A percentile compares a stretch with the other conserved stretches of the same genome.
Conservation (phyloP, 2,888 invertebrate species). For the Laothoe populi region DNA sequence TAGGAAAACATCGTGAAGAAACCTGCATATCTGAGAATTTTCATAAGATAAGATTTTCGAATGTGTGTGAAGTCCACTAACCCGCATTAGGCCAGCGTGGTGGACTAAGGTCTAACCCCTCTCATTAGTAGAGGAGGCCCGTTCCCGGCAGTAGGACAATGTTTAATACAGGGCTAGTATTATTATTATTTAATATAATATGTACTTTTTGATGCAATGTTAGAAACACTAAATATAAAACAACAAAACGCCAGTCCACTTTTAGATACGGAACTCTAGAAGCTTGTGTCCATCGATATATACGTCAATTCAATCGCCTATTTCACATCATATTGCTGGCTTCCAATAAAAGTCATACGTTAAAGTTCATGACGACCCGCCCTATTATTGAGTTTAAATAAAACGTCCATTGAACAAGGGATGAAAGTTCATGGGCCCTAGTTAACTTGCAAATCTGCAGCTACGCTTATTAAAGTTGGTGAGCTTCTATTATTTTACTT, state of each 20-base stretch:
- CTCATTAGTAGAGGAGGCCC: too few species aligned
- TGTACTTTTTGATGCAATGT: too few species aligned
- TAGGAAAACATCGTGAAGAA: too few species aligned
- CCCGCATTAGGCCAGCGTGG: too few species aligned
- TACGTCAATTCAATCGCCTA: not conserved
- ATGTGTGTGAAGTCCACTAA: too few species aligned
- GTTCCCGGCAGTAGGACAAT: too few species aligned
- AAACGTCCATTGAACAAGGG: slow-evolving; percentile 20
- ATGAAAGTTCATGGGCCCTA: slow-evolving; percentile 9
- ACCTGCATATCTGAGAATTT: too few species aligned
- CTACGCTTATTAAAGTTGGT: slow-evolving; percentile 11
- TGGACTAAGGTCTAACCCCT: too few species aligned
- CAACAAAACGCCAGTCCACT: not conserved
- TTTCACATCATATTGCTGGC: not conserved
- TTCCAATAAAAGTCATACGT: not conserved
- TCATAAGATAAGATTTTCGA: too few species aligned
- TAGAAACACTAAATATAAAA: too few species aligned
- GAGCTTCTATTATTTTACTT: slow-evolving; percentile 11
- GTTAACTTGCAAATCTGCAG: slow-evolving; percentile 20
- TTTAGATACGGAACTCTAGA: not conserved
- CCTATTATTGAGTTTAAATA: slow-evolving; percentile 15
- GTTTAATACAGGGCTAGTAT: too few species aligned
- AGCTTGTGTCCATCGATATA: not conserved
- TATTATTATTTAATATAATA: too few species aligned
- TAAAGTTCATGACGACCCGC: not conserved